Evolutionary conservation across 1,140 invertebrate genomes (phyloP).

Genomic region (Diplogasteroides magnus): DNA sequence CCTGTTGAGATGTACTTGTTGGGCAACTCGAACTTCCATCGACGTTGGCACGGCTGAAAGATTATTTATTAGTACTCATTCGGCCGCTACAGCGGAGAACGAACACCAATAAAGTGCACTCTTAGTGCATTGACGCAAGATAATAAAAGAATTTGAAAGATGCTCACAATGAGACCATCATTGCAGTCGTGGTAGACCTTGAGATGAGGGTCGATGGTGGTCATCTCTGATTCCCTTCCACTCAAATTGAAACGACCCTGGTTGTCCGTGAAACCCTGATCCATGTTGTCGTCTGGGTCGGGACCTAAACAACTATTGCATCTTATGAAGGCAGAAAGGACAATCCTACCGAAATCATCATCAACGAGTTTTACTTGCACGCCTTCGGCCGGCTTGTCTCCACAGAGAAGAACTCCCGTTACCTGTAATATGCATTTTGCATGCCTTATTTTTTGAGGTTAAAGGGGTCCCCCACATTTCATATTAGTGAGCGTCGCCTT

Average conservation of each 20-base stretch:
- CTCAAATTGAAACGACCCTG: slow-evolving; percentile 42
- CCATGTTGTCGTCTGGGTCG: slow-evolving; percentile 52
- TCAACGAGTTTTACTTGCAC: slow-evolving; percentile 53
- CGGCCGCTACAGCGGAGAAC: neutral
- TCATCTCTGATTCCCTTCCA: slow-evolving; percentile 48
- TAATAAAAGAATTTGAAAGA: neutral
- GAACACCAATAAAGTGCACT: slow-evolving; percentile 7
- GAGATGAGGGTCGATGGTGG: slow-evolving; percentile 53
- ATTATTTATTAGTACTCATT: slow-evolving; percentile 4
- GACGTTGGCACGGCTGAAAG: slow-evolving; percentile 52
- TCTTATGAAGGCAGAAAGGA: neutral
- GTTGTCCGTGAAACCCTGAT: slow-evolving; percentile 41
- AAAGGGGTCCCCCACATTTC: neutral
- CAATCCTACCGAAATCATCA: slow-evolving; percentile 43
- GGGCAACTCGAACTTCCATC: slow-evolving; percentile 55
- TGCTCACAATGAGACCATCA: slow-evolving; percentile 46
- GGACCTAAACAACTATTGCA: slow-evolving; percentile 33
- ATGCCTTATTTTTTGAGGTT: neutral
- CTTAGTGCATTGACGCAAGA: neutral
- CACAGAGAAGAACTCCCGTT: slow-evolving; percentile 42
- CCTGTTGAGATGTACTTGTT: slow-evolving; percentile 51
- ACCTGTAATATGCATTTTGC: slow-evolving; percentile 35
- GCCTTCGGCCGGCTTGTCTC: slow-evolving; percentile 40
- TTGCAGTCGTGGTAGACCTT: slow-evolving; percentile 55
- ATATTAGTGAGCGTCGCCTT: neutral